phyloP scores from a whole-genome alignment of 2,113 vertebrate species.

The Microcebus lehilahytsara region DNA sequence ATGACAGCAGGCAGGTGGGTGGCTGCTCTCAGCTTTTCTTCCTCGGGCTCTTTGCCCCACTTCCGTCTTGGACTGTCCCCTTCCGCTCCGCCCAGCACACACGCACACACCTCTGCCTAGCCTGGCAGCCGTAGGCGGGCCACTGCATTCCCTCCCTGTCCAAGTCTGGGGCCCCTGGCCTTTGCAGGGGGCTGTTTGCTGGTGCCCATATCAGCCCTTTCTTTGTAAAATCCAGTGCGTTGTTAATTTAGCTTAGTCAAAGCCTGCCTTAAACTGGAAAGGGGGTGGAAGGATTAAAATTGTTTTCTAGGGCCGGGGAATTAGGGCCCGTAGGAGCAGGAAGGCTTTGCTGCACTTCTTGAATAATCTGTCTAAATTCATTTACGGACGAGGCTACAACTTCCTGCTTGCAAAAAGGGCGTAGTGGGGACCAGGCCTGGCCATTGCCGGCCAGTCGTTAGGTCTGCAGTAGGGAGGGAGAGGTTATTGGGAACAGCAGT shows the following conservation, averaged over 20 bases:
- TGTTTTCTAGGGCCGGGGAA: background rate
- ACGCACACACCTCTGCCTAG: too few species aligned
- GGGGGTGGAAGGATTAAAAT: background rate
- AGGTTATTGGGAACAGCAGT: background rate
- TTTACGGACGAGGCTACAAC: background rate
- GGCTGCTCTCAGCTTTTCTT: background rate
- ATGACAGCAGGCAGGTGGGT: background rate
- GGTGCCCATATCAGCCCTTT: background rate
- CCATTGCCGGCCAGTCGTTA: background rate
- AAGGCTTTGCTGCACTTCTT: background rate
- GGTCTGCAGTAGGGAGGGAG: background rate
- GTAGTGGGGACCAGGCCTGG: fast-evolving
- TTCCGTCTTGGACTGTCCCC: background rate
- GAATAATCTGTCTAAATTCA: background rate
- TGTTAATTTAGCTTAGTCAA: background rate
- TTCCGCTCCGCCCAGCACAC: too few species aligned
- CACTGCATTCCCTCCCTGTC: background rate
- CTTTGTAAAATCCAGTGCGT: background rate
- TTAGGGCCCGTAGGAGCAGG: background rate
- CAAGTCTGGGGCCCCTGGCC: background rate
- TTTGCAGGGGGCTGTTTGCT: background rate
- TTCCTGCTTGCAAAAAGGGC: background rate
- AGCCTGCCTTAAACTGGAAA: background rate
- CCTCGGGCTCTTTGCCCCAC: background rate
- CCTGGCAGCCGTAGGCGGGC: background rate